phyloP scores from a whole-genome alignment of 2,113 vertebrate species.

The Shinisaurus crocodilurus region DNA sequence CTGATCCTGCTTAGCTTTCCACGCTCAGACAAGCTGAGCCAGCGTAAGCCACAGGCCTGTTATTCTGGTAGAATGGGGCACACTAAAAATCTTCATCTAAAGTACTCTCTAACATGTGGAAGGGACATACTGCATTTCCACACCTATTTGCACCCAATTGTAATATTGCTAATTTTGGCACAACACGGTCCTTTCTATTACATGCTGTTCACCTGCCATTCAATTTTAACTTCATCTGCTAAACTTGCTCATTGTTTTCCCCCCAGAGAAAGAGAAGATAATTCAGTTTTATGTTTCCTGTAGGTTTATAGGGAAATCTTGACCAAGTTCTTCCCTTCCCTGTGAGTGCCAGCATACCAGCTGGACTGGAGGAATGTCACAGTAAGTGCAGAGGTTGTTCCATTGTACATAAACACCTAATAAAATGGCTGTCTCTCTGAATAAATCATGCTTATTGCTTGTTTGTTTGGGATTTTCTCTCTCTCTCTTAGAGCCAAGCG shows the following conservation, averaged over 20 bases:
- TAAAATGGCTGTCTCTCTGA: conserved; percentile 35
- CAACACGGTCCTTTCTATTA: conserved; percentile 26
- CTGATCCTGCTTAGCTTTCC: too few relatives aligned
- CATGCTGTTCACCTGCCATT: background rate
- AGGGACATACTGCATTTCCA: background rate
- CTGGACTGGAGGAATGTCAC: conserved; percentile 67
- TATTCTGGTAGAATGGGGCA: background rate
- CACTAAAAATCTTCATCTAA: background rate
- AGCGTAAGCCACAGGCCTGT: too few relatives aligned
- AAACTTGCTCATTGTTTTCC: background rate
- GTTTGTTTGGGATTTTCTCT: background rate
- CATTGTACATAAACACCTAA: conserved; percentile 7
- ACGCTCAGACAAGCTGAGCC: too few relatives aligned
- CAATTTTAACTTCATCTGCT: conserved; percentile 20
- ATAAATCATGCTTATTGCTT: conserved; percentile 27
- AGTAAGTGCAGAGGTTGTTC: conserved; percentile 60
- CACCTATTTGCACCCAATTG: background rate
- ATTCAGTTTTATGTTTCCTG: conserved; percentile 37
- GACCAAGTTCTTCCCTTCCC: conserved; percentile 48
- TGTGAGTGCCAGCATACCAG: conserved; percentile 43
- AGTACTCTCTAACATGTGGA: background rate
- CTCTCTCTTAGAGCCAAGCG: conserved; percentile 36
- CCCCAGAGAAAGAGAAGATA: background rate
- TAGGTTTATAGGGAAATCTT: conserved; percentile 51
- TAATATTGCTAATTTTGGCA: conserved; percentile 16